Evolutionary conservation across 2,797 vertebrate species (phyloP), one percentile per base, ranked within the genome.

Genomic region (Thripadectes ignobilis): DNA sequence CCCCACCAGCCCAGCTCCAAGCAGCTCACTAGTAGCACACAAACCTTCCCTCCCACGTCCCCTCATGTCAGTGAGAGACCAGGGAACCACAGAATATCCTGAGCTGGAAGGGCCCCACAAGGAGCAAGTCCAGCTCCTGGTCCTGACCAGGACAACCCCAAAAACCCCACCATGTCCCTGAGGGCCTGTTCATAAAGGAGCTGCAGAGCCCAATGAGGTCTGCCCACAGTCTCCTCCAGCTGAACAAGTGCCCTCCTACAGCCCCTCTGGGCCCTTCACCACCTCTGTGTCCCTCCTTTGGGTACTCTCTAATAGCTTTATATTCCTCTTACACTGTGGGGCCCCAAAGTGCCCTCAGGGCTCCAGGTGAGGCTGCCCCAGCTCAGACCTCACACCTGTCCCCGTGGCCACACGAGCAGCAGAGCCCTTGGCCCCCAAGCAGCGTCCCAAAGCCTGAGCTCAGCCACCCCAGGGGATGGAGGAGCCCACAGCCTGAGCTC

Each of bases 381-480:
- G n/a, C 21, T 13, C 39, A 61, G 30, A 19, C 20, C 27, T 9
- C 23, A 39, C 62, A 72, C 6, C 32, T 14, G 13, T 38, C 57
- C 45, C 65, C 30, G 12, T 1, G 5, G 26, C 67, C 72, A 76
- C 71, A 75, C 9, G 36, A 86, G 45, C 78, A 71, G 30, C 39
- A n/a, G 11, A 22, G 12, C 30, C 46, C 46, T 23, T 27, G 36
- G 45, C 26, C 71, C 58, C 17, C n/a, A 39, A 15, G 30, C 1
- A 0, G 15, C 4, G 9, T 29, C 45, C 45, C 46, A 63, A 83
- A 88, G 32, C 49, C 85, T 71, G 79, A 63, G 36, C 22, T 26
- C 30, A 72, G 15, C 38, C 32, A 20, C 34, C 48, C 57, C 0
- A 0, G 0, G 0, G 4, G 32, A 43, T 2, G 34, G 20, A 52